A percentile compares a stretch with the other conserved stretches of the same genome.
phyloP scores from a whole-genome alignment of 1,140 invertebrate genomes.

The Heliothis virescens region DNA sequence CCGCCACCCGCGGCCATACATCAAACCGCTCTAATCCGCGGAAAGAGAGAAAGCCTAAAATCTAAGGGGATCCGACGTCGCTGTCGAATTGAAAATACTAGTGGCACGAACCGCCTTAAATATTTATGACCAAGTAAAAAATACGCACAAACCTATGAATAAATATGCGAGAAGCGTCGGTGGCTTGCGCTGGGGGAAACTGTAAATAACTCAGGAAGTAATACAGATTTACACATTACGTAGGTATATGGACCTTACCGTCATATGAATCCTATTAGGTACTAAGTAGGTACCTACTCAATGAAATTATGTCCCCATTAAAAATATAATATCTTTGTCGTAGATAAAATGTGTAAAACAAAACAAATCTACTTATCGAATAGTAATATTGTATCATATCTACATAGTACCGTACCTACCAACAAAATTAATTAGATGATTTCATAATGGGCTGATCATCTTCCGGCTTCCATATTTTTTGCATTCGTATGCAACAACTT shows the following conservation, averaged over 20 bases:
- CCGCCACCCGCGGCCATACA: conserved; percentile 84
- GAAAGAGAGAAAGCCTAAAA: conserved; percentile 77
- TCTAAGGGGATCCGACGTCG: conserved; percentile 74
- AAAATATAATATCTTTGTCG: no score
- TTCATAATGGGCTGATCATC: no score
- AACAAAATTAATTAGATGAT: no score
- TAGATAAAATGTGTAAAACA: no score
- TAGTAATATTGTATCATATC: no score
- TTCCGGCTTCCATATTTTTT: no score
- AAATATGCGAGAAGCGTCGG: conserved; percentile 61
- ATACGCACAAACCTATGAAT: conserved; percentile 68
- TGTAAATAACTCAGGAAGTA: conserved; percentile 44
- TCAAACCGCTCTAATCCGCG: conserved; percentile 82
- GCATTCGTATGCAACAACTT: no score
- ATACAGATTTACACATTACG: conserved; percentile 28
- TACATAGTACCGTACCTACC: no score
- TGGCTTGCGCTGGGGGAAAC: conserved; percentile 30
- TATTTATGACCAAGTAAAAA: conserved; percentile 80
- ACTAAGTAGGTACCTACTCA: no score
- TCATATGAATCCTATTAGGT: not conserved
- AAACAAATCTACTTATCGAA: no score
- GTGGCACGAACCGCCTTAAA: conserved; percentile 70
- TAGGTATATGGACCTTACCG: conserved; percentile 13
- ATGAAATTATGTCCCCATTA: no score
- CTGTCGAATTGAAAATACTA: conserved; percentile 82